Base-by-base conservation (phyloP, 1,140 invertebrate species). In the Zeugodacus cucurbitae region DNA sequence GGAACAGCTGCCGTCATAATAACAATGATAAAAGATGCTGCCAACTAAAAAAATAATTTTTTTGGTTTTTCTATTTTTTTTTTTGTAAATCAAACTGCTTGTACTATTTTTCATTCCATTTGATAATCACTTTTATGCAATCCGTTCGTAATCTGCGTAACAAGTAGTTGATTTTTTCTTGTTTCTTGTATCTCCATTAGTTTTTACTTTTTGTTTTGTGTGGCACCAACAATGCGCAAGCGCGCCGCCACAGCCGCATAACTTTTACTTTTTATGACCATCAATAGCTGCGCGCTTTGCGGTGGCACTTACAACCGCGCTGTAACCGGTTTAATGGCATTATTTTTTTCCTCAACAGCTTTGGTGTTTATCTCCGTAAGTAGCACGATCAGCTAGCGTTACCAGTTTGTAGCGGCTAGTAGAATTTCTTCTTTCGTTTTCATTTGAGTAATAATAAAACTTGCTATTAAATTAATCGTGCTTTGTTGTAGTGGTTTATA, bases 381-480 rank as follows among this genome's bases (percentile, higher is more conserved):
- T 74, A 74, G 37, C 20, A 70, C 4, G 20, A 26, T 1, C 29
- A 41, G 11, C 44, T 6, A 82, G 20, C n/a, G n/a, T 82, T 48
- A 82, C 41, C 41, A 82, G 41, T 48, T 20, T 26, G 74, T n/a
- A 82, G 14, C 26, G 44, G 74, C 26, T 82, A 41, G 44, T 20
- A 74, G 70, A 41, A 82, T 82, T 82, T 54, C 58, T 70, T 67
- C 67, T 88, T 88, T 78, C 87, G 34, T 14, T 78, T 88, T 88
- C 87, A 58, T 87, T 74, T 37, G 32, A 34, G 26, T 8, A 14
- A 34, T 54, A 14, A 17, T 20, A 54, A 54, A 54, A 54, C 17
- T 17, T 10, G 48, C 48, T 48, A 48, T 48, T 48, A 10, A 48
- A 48, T 11, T 11, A 8, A 11, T 48, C 14, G 14, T 48, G 48